Evolutionary conservation across 2,113 vertebrate species (phyloP), one percentile per base, ranked within the genome.

Genomic region (Perognathus longimembris): DNA sequence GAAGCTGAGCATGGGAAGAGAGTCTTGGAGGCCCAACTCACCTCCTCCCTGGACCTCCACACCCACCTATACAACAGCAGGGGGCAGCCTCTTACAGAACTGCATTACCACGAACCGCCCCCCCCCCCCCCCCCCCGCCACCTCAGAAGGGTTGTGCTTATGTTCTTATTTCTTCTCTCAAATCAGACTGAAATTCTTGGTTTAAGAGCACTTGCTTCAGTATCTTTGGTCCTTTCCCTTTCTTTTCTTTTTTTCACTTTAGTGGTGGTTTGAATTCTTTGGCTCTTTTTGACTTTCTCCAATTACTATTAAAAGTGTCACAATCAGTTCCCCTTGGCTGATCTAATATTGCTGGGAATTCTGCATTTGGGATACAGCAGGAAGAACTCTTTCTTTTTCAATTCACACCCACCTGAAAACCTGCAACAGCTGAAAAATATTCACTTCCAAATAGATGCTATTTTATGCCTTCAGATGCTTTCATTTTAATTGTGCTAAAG

Each of bases 381-480:
- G 50, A 45, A 34, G 40, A 80, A 86, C 83, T 5, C 69, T 38
- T 64, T 8, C 57, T 5, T n/a, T 67, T n/a, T 26, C 15, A 45
- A 24, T 38, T 54, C 57, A 54, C 4, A 76, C 42, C 59, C 69
- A 38, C 6, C 17, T 26, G 14, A 71, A 12, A 54, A 42, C 85
- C 17, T n/a, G 79, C 34, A 15, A 32, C 34, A 38, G 42, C 17
- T 57, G 15, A 54, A 28, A 57, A 36, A 84, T 64, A n/a, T 32
- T 54, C 34, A 36, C 36, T 76, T 85, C 38, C 26, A 32, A 91
- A 15, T 17, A 77, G 38, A 45, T 8, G 8, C 36, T 38, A 24
- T 36, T 90, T 26, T 77, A 91, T 40, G 69, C 38, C 28, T 30
- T 38, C 34, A 75, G 75, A 70, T 38, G n/a, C 34, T 92, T 92